Evolutionary conservation across 2,113 vertebrate genomes (phyloP), one percentile per base, ranked within the genome.

Genomic region (Oostethus manadensis): DNA sequence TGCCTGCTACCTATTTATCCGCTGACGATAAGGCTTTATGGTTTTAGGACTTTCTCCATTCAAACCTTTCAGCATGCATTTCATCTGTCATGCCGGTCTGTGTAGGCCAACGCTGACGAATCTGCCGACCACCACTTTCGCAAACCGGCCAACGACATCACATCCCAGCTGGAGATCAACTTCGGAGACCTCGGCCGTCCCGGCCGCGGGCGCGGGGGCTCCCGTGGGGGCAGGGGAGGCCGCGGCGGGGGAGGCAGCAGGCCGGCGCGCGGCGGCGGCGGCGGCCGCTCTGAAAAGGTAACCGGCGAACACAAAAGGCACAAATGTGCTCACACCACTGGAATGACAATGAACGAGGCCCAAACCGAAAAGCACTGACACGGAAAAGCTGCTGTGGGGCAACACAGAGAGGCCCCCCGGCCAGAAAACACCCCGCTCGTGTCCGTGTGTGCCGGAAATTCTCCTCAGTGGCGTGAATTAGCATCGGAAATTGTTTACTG

Each of bases 81-180:
- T 23, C 10, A 44, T 20, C 18, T 56, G 8, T 3, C 2, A 14
- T 17, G 13, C 0, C 21, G 20, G 53, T 43, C 8, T 84, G 53
- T 35, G 6, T 84, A 92, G 90, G 88, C 89, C 69, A 85, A 91
- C 0, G 81, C 91, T 3, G 97, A 98, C 47, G 92, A 94, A 66
- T 92, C 93, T 0, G 85, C 84, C 50, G 97, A 99, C 72, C 96
- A 98, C 80, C 97, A 99, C 84, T 96, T 99, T 90, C 95, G 97
- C 74, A 98, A 98, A 83, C 96, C 97, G 1, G 96, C 97, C 70
- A 99, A 99, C 14, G 97, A 99, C 84, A 99, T 99, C 85, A 99
- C 97, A 2, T 96, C 97, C 74, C 96, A 99, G 87, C 89, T 99
- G 88, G 97, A 98, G 91, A 99, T 98, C 77, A 99, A 99, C 88